Percentiles rank a stretch among this genome's conserved stretches.
These are phyloP conservation scores for Dunckerocampus dactyliophorus DNA, from an alignment of 2,113 vertebrate genomes.

Conservation along the genomic window DNA sequence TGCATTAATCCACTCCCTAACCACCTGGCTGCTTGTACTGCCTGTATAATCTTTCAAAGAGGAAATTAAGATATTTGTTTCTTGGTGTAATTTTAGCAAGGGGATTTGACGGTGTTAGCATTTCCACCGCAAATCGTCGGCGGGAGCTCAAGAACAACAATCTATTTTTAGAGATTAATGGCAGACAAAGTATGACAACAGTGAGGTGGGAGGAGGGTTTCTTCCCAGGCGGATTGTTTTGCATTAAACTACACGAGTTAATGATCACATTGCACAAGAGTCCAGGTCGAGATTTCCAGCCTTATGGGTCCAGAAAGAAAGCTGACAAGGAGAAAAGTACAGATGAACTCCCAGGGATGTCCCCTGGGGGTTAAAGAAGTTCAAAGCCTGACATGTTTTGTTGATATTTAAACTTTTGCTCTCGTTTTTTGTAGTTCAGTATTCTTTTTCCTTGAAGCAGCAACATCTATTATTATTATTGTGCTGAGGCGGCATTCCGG, in stretches of 20 bases:
- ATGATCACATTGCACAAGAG: slow-evolving; percentile 33
- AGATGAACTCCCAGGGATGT: slow-evolving; percentile 30
- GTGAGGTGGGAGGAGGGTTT: slow-evolving; percentile 11
- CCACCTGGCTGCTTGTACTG: slow-evolving; percentile 45
- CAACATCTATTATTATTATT: slow-evolving; percentile 44
- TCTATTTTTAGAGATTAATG: slow-evolving; percentile 50
- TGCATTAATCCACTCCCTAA: slow-evolving; percentile 52
- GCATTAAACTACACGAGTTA: slow-evolving; percentile 30
- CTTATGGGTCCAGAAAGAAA: slow-evolving; percentile 14
- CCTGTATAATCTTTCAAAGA: slow-evolving; percentile 41
- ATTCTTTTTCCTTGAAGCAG: slow-evolving; percentile 16
- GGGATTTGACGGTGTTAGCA: slow-evolving; percentile 30
- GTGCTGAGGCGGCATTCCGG: slow-evolving; percentile 55
- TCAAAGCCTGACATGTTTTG: slow-evolving; percentile 46
- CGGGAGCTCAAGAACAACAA: slow-evolving; percentile 18
- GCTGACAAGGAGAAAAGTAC: slow-evolving; percentile 46
- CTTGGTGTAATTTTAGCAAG: slow-evolving; percentile 26
- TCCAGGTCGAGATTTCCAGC: slow-evolving; percentile 35
- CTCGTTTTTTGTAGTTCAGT: not conserved
- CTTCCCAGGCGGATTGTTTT: slow-evolving; percentile 25
- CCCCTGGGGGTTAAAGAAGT: slow-evolving; percentile 35
- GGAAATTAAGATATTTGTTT: slow-evolving; percentile 50
- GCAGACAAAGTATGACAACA: slow-evolving; percentile 22
- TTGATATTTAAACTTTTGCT: slow-evolving; percentile 25
- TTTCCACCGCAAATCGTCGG: slow-evolving; percentile 22